Base-by-base conservation (phyloP, 2,888 invertebrate species). In the Chymomyza procnemis region DNA sequence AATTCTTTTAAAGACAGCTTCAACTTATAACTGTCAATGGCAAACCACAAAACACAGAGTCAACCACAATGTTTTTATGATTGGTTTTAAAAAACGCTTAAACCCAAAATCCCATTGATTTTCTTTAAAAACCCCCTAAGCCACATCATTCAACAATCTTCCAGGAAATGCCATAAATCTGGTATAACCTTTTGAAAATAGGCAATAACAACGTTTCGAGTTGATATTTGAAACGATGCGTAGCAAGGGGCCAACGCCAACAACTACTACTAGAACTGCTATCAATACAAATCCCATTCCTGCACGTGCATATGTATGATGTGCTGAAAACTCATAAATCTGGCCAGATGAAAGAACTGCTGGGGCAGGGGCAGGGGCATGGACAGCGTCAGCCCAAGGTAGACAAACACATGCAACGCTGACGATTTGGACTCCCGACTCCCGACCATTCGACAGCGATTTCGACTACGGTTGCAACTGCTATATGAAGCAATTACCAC, bases 401-500 rank as follows among this genome's bases (percentile, higher is more conserved):
- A 67, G 63, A n/a, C 14, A 61, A 50, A 52, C 41, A 56, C 56
- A 56, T 16, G 56, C 56, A 56, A 21, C 26, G 56, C n/a, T 50
- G 16, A 19, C 18, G 19, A 19, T 50, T 50, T 18, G 34, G 34
- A 41, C 34, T 41, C 34, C 30, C 30, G 30, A 30, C 30, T 30
- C 3, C 34, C 34, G 34, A 41, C 34, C 12, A n/a, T 30, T 12
- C 14, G 16, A 19, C 64, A 56, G 62, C 50, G 12, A 19, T n/a
- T 19, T 14, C 9, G 50, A 12, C 50, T 50, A 50, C 50, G 19
- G 58, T 61, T 61, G 26, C 26, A 26, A 26, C 26, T 26, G 55
- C 61, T 14, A 21, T 54, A 16, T 68, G 26, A 64, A 73, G 83
- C 85, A 84, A 83, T 84, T 85, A 85, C 83, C 83, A 84, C 83